phyloP scores from a whole-genome alignment of 1,140 invertebrate genomes.

The Bombus affinis region DNA sequence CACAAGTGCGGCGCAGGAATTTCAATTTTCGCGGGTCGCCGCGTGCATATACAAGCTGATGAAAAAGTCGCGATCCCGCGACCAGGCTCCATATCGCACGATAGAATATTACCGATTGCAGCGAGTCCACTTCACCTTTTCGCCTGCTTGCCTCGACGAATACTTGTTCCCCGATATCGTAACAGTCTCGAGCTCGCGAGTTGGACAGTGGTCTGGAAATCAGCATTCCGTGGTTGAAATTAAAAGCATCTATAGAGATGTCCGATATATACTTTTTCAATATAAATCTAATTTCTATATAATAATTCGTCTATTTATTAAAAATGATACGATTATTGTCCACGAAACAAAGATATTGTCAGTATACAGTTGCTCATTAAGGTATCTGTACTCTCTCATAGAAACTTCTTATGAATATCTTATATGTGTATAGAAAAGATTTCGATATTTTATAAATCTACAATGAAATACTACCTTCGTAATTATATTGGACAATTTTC shows the following conservation, averaged over 20 bases:
- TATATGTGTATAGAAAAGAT: too few relatives aligned
- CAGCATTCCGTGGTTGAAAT: not conserved
- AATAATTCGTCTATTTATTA: too few relatives aligned
- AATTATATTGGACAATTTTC: too few relatives aligned
- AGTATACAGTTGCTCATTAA: too few relatives aligned
- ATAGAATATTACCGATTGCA: slow-evolving; percentile 62
- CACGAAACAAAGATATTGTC: too few relatives aligned
- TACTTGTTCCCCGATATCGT: slow-evolving; percentile 57
- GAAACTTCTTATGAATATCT: too few relatives aligned
- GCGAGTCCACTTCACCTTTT: slow-evolving; percentile 16
- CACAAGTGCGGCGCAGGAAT: slow-evolving; percentile 56
- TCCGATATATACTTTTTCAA: too few relatives aligned
- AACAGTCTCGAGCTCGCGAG: not conserved
- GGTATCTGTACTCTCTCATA: too few relatives aligned
- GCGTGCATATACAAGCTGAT: slow-evolving; percentile 26
- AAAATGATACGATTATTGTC: too few relatives aligned
- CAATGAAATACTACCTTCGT: too few relatives aligned
- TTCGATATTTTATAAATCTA: too few relatives aligned
- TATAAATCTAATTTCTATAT: too few relatives aligned
- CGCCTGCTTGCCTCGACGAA: slow-evolving; percentile 11
- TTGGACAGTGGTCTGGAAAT: not conserved
- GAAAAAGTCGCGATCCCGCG: slow-evolving; percentile 41
- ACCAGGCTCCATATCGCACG: slow-evolving; percentile 23
- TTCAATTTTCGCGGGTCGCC: slow-evolving; percentile 62
- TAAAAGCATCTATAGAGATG: not conserved